phyloP scores from a whole-genome alignment of 92 coral and sea anemone genomes.

The Heteractis magnifica region DNA sequence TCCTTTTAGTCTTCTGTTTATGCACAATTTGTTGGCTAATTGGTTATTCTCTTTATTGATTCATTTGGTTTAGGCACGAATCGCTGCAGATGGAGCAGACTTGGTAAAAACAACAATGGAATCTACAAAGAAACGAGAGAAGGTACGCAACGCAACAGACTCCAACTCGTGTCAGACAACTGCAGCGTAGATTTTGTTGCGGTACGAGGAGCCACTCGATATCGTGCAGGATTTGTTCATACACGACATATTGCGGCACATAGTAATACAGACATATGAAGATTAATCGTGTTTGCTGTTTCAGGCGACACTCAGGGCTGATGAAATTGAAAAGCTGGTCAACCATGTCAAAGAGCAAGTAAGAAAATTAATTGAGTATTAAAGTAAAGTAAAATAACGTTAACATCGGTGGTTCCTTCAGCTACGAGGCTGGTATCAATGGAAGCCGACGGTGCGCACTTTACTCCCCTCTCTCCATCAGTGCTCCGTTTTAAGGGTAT shows the following conservation, averaged over 20 bases:
- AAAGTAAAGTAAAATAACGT: too few relatives aligned
- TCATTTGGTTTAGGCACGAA: constrained; percentile 66
- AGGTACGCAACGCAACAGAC: constrained; percentile 43
- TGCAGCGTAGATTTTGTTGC: too few relatives aligned
- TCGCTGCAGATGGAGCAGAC: constrained; percentile 82
- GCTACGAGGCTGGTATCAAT: too few relatives aligned
- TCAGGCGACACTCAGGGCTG: constrained; percentile 74
- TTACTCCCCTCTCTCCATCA: too few relatives aligned
- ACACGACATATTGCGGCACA: background rate
- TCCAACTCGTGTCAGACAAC: too few relatives aligned
- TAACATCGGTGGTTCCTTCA: too few relatives aligned
- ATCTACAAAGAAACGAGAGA: constrained; percentile 85
- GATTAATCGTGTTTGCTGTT: background rate
- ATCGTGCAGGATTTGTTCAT: too few relatives aligned
- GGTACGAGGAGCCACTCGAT: background rate
- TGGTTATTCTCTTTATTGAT: background rate
- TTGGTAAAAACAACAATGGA: constrained; percentile 70
- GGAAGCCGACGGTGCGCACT: too few relatives aligned
- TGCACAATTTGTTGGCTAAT: background rate
- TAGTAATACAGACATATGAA: background rate
- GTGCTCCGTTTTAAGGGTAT: background rate
- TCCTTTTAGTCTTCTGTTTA: too few relatives aligned
- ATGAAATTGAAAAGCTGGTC: constrained; percentile 85
- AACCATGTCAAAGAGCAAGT: constrained; percentile 82
- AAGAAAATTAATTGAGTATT: background rate